phyloP scores from a whole-genome alignment of 2,888 invertebrate genomes.

The Nomada ferruginata region DNA sequence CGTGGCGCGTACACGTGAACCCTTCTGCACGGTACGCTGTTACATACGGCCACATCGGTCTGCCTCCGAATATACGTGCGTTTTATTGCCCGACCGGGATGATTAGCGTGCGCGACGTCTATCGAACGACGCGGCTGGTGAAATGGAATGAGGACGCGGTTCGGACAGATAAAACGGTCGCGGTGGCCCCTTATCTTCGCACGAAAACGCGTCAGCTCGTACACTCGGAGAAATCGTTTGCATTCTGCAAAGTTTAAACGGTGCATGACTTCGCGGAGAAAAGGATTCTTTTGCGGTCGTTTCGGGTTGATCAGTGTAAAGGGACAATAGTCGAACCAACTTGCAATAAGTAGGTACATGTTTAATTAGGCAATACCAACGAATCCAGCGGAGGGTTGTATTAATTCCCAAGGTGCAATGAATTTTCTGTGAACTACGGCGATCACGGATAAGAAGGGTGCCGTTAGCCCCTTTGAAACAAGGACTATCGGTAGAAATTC shows the following conservation, averaged over 20 bases:
- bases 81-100: slow-evolving; percentile 45
- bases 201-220: slow-evolving; percentile 28
- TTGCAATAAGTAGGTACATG: too few species aligned
- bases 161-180: slow-evolving; percentile 41
- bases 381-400: too few species aligned
- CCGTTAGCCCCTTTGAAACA: too few species aligned
- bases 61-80: slow-evolving; percentile 41
- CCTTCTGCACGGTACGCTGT: slow-evolving; percentile 7
- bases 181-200: slow-evolving; percentile 43
- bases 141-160: slow-evolving; percentile 58
- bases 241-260: too few species aligned
- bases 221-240: slow-evolving; percentile 22
- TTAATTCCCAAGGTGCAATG: too few species aligned
- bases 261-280: neutral
- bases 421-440: too few species aligned
- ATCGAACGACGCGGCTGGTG: slow-evolving; percentile 48
- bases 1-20: slow-evolving; percentile 42
- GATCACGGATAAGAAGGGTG: too few species aligned
- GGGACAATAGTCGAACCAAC: too few species aligned
- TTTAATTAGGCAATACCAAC: too few species aligned
- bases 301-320: too few species aligned
- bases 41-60: slow-evolving; percentile 47
- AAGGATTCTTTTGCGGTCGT: neutral
- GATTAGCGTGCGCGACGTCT: slow-evolving; percentile 52
- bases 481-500: too few species aligned